These are phyloP conservation scores for Odobenus rosmarus DNA, from an alignment of 2,113 vertebrate species.

Conservation along the genomic window DNA sequence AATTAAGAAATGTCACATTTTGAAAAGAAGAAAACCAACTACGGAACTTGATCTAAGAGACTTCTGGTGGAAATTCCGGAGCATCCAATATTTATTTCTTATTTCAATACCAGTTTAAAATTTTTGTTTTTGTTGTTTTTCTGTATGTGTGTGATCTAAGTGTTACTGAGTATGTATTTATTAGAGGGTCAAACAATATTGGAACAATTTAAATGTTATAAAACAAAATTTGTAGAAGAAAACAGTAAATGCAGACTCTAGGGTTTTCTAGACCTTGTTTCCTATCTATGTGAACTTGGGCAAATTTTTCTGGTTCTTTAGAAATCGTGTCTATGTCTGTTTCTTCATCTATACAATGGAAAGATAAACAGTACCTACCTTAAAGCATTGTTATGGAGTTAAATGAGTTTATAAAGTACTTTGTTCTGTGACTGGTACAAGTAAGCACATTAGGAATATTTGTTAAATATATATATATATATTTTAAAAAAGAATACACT, in stretches of 20 bases:
- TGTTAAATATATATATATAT: neutral
- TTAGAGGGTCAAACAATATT: neutral
- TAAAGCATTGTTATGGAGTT: neutral
- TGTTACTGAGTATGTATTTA: neutral
- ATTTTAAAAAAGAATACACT: neutral
- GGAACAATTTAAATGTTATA: neutral
- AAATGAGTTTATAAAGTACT: neutral
- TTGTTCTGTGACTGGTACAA: neutral
- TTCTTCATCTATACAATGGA: neutral
- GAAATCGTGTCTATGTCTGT: neutral
- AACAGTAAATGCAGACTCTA: neutral
- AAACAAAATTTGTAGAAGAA: neutral
- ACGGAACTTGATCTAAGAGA: neutral
- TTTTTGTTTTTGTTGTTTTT: neutral
- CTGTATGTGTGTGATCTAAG: neutral
- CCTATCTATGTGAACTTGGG: neutral
- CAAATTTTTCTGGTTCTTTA: neutral
- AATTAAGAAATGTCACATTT: conserved; percentile 28
- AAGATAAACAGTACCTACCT: neutral
- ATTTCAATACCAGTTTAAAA: neutral
- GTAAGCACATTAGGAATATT: neutral
- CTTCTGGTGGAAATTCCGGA: neutral
- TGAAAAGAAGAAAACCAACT: neutral
- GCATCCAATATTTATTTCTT: neutral
- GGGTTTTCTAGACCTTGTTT: neutral